Conservation (phyloP, 1,140 invertebrate species). For the Asbolus verrucosus region DNA sequence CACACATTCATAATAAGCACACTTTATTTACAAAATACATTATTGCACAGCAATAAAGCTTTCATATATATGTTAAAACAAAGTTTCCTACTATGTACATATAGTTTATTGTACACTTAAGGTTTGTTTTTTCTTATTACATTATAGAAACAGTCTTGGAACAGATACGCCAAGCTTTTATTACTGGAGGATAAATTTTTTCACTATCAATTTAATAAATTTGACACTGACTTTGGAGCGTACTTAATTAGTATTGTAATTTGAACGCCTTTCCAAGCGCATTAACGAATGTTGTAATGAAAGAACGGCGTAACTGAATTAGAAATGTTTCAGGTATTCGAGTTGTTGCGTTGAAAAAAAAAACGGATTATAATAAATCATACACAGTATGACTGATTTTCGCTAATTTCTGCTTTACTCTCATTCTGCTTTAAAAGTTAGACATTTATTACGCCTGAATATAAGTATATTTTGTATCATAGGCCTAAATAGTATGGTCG, state of each 20-base stretch:
- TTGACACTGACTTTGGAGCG: slow-evolving; percentile 31
- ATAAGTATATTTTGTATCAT: slow-evolving; percentile 12
- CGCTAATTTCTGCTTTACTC: slow-evolving; percentile 13
- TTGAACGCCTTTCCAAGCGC: slow-evolving; percentile 21
- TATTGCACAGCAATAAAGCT: slow-evolving; percentile 53
- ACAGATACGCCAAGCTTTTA: slow-evolving; percentile 38
- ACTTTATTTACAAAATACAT: slow-evolving; percentile 46
- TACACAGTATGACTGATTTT: slow-evolving; percentile 41
- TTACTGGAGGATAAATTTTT: slow-evolving; percentile 32
- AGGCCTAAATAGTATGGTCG: slow-evolving; percentile 42
- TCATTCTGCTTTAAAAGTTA: slow-evolving; percentile 39
- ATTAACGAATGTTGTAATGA: slow-evolving; percentile 25
- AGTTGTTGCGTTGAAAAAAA: not conserved
- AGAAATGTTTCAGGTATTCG: slow-evolving; percentile 15
- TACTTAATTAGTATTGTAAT: slow-evolving; percentile 34
- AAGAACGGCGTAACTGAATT: slow-evolving; percentile 37
- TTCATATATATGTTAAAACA: slow-evolving; percentile 42
- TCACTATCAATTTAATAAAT: slow-evolving; percentile 30
- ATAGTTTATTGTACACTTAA: slow-evolving; percentile 29
- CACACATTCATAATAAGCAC: slow-evolving; percentile 42
- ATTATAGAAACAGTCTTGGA: slow-evolving; percentile 29
- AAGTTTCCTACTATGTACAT: slow-evolving; percentile 31
- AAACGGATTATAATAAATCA: slow-evolving; percentile 36
- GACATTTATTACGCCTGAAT: slow-evolving; percentile 26
- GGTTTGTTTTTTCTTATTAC: slow-evolving; percentile 14